phyloP scores from a whole-genome alignment of 2,797 vertebrate species.

The Protosalanx chinensis region DNA sequence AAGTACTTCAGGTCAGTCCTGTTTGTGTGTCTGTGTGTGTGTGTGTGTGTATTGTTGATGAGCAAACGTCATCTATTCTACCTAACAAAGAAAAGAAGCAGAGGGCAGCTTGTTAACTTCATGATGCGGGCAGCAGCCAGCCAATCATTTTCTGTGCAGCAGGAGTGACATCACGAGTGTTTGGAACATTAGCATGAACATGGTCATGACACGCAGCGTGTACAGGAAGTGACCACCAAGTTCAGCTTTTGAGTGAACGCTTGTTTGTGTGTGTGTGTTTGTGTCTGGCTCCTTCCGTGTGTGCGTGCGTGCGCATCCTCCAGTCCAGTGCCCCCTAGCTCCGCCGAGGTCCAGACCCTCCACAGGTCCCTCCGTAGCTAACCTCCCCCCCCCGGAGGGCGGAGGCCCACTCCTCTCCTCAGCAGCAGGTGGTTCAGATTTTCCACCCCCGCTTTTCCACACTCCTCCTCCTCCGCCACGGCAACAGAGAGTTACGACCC shows the following conservation, averaged over 20 bases:
- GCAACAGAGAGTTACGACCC: background rate
- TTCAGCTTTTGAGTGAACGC: background rate
- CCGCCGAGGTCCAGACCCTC: slow-evolving; percentile 6
- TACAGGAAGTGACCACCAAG: too few relatives aligned
- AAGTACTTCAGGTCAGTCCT: too few relatives aligned
- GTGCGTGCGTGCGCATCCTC: background rate
- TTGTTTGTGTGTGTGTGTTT: background rate
- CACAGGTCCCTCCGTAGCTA: slow-evolving; percentile 30
- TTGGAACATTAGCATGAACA: too few relatives aligned
- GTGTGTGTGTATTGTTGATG: background rate
- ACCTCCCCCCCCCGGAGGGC: slow-evolving; percentile 1
- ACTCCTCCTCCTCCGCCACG: background rate
- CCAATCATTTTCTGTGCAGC: too few relatives aligned
- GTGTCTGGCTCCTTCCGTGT: too few relatives aligned
- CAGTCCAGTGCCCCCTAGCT: background rate
- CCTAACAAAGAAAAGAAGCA: too few relatives aligned
- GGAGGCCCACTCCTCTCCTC: background rate
- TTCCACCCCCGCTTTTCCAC: slow-evolving; percentile 2
- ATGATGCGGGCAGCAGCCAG: too few relatives aligned
- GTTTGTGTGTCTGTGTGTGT: too few relatives aligned
- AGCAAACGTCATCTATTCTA: background rate
- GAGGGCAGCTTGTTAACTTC: too few relatives aligned
- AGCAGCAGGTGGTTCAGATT: slow-evolving; percentile 34
- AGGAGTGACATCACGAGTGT: too few relatives aligned
- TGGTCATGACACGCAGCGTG: background rate